A percentile compares a stretch with the other conserved stretches of the same genome.
phyloP scores from a whole-genome alignment of 1,140 invertebrate genomes.

The Triops longicaudatus region DNA sequence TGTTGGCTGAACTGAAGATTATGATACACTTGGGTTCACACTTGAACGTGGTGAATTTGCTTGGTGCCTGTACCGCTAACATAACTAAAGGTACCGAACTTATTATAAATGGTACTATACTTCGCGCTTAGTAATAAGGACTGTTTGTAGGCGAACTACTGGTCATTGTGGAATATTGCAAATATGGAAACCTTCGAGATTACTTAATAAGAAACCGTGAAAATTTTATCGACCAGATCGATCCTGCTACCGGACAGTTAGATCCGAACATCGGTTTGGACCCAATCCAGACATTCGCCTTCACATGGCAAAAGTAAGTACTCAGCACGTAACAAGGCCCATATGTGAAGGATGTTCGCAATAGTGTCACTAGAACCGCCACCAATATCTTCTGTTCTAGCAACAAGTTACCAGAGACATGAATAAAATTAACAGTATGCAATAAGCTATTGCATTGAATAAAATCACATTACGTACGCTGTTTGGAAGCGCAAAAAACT shows the following conservation, averaged over 20 bases:
- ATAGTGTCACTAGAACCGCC: no score
- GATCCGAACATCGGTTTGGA: constrained; percentile 37
- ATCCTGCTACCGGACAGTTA: constrained; percentile 37
- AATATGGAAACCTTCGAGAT: constrained; percentile 42
- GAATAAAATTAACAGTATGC: no score
- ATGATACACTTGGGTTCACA: constrained; percentile 49
- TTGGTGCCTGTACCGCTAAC: constrained; percentile 47
- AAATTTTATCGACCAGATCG: constrained; percentile 36
- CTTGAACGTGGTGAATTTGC: constrained; percentile 86
- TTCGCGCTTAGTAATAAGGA: not conserved
- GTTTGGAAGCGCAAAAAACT: no score
- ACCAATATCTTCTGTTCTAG: no score
- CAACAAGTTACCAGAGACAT: no score
- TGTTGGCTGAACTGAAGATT: constrained; percentile 48
- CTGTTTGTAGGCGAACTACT: constrained; percentile 37
- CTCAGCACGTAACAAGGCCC: no score
- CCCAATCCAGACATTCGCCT: constrained; percentile 31
- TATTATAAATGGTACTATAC: not conserved
- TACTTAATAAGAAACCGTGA: constrained; percentile 39
- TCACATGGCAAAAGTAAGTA: no score
- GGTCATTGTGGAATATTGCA: constrained; percentile 46
- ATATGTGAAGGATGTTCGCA: no score
- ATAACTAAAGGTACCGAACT: constrained; percentile 41
- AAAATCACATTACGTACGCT: no score
- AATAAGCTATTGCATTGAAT: no score